Conservation (phyloP, 2,888 invertebrate species). For the Caenorhabditis virilis region DNA sequence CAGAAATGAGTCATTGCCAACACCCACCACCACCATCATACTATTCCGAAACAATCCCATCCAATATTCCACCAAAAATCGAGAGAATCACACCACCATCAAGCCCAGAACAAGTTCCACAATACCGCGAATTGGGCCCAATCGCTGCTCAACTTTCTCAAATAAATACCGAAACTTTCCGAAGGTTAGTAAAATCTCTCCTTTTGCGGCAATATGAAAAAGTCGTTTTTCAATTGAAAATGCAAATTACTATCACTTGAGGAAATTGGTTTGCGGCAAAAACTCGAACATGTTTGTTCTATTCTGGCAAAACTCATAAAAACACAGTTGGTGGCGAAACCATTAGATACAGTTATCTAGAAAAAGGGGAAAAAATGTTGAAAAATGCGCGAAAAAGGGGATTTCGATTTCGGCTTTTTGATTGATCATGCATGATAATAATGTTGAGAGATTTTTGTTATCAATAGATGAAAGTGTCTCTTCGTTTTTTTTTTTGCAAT, state of each 20-base stretch:
- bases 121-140: conserved; percentile 7
- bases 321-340: neutral
- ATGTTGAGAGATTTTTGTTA: too few species aligned
- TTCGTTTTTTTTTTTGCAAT: too few species aligned
- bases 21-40: neutral
- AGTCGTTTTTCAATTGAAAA: neutral
- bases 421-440: too few species aligned
- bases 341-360: too few species aligned
- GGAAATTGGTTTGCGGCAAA: neutral
- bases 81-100: conserved; percentile 43
- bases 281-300: neutral
- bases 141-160: conserved; percentile 18
- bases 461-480: too few species aligned
- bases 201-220: conserved; percentile 34
- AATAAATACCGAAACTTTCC: conserved; percentile 14
- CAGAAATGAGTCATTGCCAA: too few species aligned
- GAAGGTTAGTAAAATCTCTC: conserved; percentile 9
- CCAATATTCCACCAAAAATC: too few species aligned
- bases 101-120: conserved; percentile 15
- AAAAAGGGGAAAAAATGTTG: too few species aligned
- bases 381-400: too few species aligned
- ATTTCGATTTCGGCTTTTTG: too few species aligned
- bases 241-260: conserved; percentile 2
- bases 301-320: neutral
- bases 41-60: conserved; percentile 2